These are phyloP conservation scores for Neosalanx taihuensis DNA, from an alignment of 2,797 vertebrate genomes.

Conservation along the genomic window DNA sequence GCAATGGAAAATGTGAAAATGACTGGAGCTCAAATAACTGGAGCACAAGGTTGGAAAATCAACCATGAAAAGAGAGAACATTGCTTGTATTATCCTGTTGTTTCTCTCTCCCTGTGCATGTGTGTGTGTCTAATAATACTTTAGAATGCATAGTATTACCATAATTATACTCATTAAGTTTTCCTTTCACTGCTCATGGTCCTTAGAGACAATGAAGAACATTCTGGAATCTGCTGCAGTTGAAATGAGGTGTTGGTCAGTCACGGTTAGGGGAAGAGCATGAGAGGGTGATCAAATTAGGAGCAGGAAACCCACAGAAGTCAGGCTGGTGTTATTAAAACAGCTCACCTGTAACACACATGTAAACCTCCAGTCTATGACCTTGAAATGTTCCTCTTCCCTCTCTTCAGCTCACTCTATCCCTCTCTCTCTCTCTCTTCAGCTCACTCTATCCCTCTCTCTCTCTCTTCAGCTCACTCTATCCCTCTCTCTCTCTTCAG, in stretches of 20 bases:
- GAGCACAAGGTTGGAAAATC: no score
- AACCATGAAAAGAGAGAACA: no score
- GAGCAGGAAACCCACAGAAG: neutral
- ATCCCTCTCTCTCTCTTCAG: no score
- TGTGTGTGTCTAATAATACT: constrained; percentile 68
- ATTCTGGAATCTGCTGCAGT: constrained; percentile 40
- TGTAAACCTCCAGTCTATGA: no score
- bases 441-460: no score
- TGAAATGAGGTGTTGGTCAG: constrained; percentile 44
- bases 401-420: neutral
- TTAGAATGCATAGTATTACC: constrained; percentile 63
- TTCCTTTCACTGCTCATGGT: constrained; percentile 50
- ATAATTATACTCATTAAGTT: constrained; percentile 68
- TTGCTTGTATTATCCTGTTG: no score
- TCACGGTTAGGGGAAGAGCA: constrained; percentile 25
- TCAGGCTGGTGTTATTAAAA: neutral
- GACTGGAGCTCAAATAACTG: no score
- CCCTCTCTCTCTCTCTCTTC: no score
- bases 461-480: no score
- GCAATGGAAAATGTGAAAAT: no score
- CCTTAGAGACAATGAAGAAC: constrained; percentile 49
- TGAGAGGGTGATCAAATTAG: constrained; percentile 11
- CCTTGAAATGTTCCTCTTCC: no score
- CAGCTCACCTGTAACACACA: neutral
- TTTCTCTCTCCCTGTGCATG: neutral